Evolutionary conservation across 2,888 invertebrate species (phyloP).

Genomic region (Alloscopus bannaensis): DNA sequence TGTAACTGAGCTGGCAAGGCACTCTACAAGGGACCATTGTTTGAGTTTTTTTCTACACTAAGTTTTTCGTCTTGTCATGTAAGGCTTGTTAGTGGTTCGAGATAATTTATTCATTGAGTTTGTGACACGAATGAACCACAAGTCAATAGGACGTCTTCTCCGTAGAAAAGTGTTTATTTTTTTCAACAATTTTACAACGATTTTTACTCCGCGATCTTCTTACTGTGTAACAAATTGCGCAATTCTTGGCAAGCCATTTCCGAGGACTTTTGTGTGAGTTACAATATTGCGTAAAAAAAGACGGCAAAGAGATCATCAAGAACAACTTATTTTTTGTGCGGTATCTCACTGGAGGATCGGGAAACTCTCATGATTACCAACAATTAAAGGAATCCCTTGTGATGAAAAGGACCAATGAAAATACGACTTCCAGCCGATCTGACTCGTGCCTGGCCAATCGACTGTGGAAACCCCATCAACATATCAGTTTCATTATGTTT

Average conservation of each 20-base stretch:
- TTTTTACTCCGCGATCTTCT: slow-evolving; percentile 6
- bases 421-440: slow-evolving; percentile 24
- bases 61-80: no score
- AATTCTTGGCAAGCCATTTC: no score
- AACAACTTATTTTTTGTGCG: no score
- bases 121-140: slow-evolving; percentile 37
- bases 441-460: slow-evolving; percentile 62
- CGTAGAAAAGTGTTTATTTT: slow-evolving; percentile 23
- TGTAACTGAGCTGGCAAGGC: no score
- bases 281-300: background rate
- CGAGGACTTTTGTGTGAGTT: background rate
- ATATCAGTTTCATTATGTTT: no score
- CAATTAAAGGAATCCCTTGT: slow-evolving; percentile 48
- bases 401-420: slow-evolving; percentile 50
- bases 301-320: no score
- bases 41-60: no score
- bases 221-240: slow-evolving; percentile 14
- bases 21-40: no score
- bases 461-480: slow-evolving; percentile 48
- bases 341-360: no score
- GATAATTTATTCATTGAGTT: slow-evolving; percentile 45
- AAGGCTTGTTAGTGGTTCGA: no score
- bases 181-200: background rate
- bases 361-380: slow-evolving; percentile 51
- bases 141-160: slow-evolving; percentile 2